Conservation (phyloP, 2,113 vertebrate genomes). For the Leptocoma aspasia region DNA sequence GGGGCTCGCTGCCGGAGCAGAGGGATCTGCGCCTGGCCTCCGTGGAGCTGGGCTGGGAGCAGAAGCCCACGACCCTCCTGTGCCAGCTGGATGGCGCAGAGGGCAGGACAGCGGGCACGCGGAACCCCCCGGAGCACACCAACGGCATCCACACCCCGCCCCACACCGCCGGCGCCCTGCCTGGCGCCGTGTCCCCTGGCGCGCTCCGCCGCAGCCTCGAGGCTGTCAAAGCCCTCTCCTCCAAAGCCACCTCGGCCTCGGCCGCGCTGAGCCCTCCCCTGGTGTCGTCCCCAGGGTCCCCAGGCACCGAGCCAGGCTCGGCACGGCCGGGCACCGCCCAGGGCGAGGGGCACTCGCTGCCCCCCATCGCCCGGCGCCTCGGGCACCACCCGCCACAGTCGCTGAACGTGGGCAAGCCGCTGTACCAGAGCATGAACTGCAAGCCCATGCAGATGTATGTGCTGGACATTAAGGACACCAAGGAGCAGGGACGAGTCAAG, state of each 20-base stretch:
- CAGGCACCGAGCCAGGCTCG: conserved; percentile 54
- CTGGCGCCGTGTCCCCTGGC: conserved; percentile 86
- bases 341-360: conserved; percentile 86
- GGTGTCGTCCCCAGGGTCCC: conserved; percentile 71
- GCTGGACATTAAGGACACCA: conserved; percentile 88
- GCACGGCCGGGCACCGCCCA: conserved; percentile 59
- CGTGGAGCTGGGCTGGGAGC: conserved; percentile 86
- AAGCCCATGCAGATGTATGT: conserved; percentile 99
- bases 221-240: conserved; percentile 84
- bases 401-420: conserved; percentile 94
- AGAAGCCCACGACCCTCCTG: conserved; percentile 43
- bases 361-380: conserved; percentile 91
- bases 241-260: conserved; percentile 65
- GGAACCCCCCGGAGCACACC: conserved; percentile 79
- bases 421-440: conserved; percentile 98
- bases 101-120: conserved; percentile 54
- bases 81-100: conserved; percentile 56
- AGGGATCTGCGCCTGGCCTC: conserved; percentile 74
- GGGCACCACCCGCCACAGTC: conserved; percentile 97
- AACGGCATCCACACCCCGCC: conserved; percentile 88
- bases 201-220: conserved; percentile 89
- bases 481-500: conserved; percentile 81
- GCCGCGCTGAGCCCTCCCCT: conserved; percentile 67
- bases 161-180: conserved; percentile 73
- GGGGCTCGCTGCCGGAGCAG: conserved; percentile 75